Evolutionary conservation across 2,797 vertebrate genomes (phyloP).

Genomic region (Notamacropus eugenii): DNA sequence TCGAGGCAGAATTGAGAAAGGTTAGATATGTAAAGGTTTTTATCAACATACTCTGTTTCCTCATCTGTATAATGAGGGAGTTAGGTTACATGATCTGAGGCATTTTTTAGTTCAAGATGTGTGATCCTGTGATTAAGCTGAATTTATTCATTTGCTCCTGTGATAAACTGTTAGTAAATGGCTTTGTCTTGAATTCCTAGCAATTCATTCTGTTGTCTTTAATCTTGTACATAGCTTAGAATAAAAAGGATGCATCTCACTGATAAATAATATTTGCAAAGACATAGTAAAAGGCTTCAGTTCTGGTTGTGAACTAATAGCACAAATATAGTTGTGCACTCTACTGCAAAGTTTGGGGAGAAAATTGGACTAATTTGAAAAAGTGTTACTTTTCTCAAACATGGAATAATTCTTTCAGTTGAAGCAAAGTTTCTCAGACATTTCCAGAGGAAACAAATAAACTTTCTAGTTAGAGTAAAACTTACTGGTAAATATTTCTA

Average conservation of each 20-base stretch:
- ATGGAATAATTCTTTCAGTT: background rate
- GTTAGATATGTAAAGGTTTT: background rate
- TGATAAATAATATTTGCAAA: conserved; percentile 8
- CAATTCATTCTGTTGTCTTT: background rate
- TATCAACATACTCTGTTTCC: background rate
- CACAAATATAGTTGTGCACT: background rate
- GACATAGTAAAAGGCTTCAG: background rate
- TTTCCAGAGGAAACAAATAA: background rate
- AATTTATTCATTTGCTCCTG: background rate
- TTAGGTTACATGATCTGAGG: background rate
- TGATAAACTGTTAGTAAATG: background rate
- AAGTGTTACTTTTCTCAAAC: background rate
- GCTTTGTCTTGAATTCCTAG: background rate
- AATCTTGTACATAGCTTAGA: background rate
- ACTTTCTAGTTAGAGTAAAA: background rate
- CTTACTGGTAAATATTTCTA: background rate
- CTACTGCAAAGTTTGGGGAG: background rate
- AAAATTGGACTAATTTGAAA: conserved; percentile 4
- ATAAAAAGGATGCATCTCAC: background rate
- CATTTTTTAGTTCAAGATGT: background rate
- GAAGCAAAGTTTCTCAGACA: no score
- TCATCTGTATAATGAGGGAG: background rate
- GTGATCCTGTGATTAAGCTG: background rate
- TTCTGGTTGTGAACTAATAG: background rate
- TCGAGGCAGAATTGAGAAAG: background rate